Evolutionary conservation across 2,888 invertebrate species (phyloP).

Genomic region (Phytoseiulus persimilis): DNA sequence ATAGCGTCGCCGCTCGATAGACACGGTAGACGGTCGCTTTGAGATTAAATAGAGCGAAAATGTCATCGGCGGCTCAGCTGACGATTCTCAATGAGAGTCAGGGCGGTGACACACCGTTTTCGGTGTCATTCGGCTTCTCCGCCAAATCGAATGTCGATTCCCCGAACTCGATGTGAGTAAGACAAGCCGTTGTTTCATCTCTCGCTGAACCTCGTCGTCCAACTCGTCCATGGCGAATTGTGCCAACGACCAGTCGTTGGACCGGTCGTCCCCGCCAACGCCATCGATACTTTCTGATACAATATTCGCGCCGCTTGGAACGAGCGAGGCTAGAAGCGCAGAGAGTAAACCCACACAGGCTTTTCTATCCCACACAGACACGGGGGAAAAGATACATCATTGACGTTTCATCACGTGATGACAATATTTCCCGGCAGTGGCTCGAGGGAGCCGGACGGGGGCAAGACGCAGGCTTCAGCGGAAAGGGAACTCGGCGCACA

Average conservation of each 20-base stretch:
- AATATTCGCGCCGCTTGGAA: background rate
- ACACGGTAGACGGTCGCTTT: background rate
- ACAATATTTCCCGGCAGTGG: background rate
- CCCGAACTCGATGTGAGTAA: background rate
- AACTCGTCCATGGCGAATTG: background rate
- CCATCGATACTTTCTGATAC: background rate
- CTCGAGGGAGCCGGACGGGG: background rate
- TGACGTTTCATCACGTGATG: background rate
- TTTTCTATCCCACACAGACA: background rate
- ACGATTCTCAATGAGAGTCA: background rate
- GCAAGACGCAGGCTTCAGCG: background rate
- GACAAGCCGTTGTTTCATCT: background rate
- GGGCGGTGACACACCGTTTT: background rate
- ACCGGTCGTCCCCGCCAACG: background rate
- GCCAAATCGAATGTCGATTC: background rate
- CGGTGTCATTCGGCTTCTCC: background rate
- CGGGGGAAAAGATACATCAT: background rate
- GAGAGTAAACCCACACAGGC: background rate
- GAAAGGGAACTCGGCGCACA: background rate
- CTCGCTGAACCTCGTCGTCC: background rate
- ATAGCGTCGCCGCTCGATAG: background rate
- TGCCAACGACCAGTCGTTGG: background rate
- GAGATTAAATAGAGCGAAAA: background rate
- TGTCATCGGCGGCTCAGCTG: background rate
- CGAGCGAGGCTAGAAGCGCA: background rate